These are phyloP conservation scores for Alexandromys oeconomus DNA, from an alignment of 2,797 vertebrate genomes.

Conservation along the genomic window DNA sequence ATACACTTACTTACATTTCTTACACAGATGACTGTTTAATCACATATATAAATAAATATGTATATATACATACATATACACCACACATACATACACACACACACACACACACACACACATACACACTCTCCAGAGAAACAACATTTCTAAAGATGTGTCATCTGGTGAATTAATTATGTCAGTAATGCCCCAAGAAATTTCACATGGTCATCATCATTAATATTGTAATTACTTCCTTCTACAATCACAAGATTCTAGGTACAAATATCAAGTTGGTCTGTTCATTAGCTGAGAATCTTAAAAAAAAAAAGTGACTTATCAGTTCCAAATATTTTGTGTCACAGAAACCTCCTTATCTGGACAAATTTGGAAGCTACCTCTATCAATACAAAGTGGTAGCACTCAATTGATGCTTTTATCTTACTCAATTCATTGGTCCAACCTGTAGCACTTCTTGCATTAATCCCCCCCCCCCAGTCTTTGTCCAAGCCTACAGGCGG, in stretches of 20 bases:
- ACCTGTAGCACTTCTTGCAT: background rate
- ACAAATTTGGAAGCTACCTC: background rate
- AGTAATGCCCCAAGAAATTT: background rate
- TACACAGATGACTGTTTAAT: background rate
- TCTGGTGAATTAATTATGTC: background rate
- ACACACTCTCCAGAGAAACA: background rate
- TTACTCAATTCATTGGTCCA: background rate
- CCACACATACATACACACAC: too few relatives aligned
- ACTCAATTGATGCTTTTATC: background rate
- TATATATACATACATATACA: background rate
- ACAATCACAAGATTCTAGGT: background rate
- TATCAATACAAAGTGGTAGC: background rate
- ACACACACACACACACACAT: too few relatives aligned
- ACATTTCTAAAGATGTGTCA: background rate
- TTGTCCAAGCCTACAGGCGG: background rate
- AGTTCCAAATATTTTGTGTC: background rate
- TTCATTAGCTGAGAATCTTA: background rate
- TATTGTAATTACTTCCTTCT: background rate
- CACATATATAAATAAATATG: background rate
- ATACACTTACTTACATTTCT: background rate
- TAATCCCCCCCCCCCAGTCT: background rate
- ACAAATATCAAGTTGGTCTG: background rate
- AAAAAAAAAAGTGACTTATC: background rate
- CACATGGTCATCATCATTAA: background rate
- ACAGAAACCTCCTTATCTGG: background rate